A percentile compares a stretch with the other conserved stretches of the same genome.
Evolutionary conservation across 1,140 invertebrate species (phyloP).

Genomic region (Lethrus apterus): DNA sequence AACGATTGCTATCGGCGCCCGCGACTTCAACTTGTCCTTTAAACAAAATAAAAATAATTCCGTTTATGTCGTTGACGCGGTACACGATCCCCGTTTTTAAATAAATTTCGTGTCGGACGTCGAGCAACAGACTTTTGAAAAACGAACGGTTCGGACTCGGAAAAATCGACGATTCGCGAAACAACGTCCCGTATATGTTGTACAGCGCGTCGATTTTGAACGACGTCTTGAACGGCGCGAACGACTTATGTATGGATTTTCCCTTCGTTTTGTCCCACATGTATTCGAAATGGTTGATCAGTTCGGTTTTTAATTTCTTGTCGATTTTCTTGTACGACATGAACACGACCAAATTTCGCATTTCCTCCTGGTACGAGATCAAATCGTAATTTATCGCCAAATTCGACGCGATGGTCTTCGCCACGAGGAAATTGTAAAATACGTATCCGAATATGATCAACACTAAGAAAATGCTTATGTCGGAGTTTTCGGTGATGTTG

Average conservation of each 20-base stretch:
- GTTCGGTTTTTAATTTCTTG: constrained; percentile 14
- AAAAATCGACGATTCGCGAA: constrained; percentile 15
- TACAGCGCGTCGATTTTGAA: constrained; percentile 17
- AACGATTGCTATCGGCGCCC: constrained; percentile 12
- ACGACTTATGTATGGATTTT: constrained; percentile 3
- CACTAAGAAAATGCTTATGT: too few relatives aligned
- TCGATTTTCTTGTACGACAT: constrained; percentile 17
- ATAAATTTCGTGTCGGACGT: neutral
- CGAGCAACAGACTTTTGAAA: constrained; percentile 11
- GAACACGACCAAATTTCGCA: constrained; percentile 12
- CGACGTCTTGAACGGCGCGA: constrained; percentile 15
- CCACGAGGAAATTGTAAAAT: neutral
- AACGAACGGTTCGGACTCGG: constrained; percentile 7
- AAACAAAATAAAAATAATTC: constrained; percentile 8
- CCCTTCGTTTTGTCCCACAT: constrained; percentile 17
- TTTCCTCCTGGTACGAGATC: constrained; percentile 15
- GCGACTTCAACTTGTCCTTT: constrained; percentile 12
- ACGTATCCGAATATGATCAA: too few relatives aligned
- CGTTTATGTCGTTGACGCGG: constrained; percentile 12
- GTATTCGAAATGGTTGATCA: constrained; percentile 21
- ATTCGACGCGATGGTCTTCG: neutral
- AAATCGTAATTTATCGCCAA: constrained; percentile 7
- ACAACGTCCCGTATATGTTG: constrained; percentile 12
- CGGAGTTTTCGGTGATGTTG: too few relatives aligned
- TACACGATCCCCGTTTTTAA: constrained; percentile 8